These are phyloP conservation scores for Lamellibrachia satsuma DNA, from an alignment of 2,888 invertebrate species.

Conservation along the genomic window DNA sequence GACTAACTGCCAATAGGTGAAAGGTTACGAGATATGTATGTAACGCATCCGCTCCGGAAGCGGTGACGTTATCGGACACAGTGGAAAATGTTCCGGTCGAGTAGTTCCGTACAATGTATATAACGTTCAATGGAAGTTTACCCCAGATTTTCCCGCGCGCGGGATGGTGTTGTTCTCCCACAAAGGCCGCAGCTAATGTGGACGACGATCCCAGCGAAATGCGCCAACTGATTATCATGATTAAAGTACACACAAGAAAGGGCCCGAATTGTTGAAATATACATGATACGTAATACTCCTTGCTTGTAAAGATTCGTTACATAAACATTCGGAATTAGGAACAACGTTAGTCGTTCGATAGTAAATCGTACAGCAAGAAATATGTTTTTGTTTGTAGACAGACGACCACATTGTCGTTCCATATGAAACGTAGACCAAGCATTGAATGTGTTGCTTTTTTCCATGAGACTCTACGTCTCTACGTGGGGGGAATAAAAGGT, in stretches of 20 bases:
- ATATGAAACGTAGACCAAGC: not conserved
- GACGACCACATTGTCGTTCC: not conserved
- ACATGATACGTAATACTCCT: not conserved
- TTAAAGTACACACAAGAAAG: not conserved
- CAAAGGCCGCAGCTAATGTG: not conserved
- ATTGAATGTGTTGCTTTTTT: too few relatives aligned
- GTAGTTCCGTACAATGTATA: not conserved
- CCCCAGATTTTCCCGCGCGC: not conserved
- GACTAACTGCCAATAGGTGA: constrained; percentile 5
- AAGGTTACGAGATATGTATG: not conserved
- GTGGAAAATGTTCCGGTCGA: constrained; percentile 17
- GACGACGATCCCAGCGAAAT: not conserved
- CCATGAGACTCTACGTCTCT: too few relatives aligned
- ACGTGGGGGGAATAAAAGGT: not conserved
- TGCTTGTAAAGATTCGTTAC: not conserved
- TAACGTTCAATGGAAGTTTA: not conserved
- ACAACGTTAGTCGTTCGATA: not conserved
- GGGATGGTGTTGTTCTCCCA: not conserved
- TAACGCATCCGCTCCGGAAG: not conserved
- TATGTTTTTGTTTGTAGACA: not conserved
- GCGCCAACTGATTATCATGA: not conserved
- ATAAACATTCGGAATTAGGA: not conserved
- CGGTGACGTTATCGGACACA: not conserved
- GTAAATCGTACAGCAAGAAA: not conserved
- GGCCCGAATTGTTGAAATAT: not conserved